Conservation (phyloP, 2,113 vertebrate genomes). For the Muscicapa adusta region DNA sequence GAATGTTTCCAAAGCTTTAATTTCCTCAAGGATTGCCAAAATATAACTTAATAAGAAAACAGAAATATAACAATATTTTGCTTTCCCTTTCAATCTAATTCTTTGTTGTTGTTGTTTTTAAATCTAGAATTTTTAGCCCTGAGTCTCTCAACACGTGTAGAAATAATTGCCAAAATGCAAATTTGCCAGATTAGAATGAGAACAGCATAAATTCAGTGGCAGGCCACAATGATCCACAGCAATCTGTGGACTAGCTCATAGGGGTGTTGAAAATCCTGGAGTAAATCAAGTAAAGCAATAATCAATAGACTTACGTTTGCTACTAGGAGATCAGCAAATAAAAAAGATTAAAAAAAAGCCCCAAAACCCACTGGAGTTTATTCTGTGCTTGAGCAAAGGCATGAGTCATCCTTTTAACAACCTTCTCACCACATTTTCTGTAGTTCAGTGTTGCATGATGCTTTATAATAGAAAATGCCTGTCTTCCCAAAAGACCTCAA, state of each 20-base stretch:
- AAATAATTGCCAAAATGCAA: conserved; percentile 35
- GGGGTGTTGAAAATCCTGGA: not conserved
- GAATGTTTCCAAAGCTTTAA: conserved; percentile 47
- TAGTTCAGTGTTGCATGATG: not conserved
- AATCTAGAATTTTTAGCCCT: conserved; percentile 1
- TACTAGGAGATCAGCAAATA: not conserved
- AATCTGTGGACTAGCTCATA: not conserved
- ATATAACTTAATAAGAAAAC: conserved; percentile 52
- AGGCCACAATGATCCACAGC: not conserved
- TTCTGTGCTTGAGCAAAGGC: not conserved
- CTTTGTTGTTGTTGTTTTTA: conserved; percentile 3
- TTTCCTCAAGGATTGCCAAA: conserved; percentile 33
- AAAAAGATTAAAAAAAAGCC: accelerated
- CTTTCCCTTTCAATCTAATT: conserved; percentile 30
- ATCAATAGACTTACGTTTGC: not conserved
- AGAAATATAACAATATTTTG: conserved; percentile 39
- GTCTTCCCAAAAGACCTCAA: not conserved
- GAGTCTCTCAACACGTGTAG: not conserved
- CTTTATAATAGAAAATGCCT: not conserved
- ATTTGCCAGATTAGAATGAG: not conserved
- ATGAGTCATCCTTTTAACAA: not conserved
- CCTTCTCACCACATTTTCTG: not conserved
- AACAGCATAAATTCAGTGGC: not conserved
- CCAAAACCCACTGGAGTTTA: not conserved
- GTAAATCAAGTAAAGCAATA: not conserved